Evolutionary conservation across 2,888 invertebrate species (phyloP).

Genomic region (Polylopha cassiicola): DNA sequence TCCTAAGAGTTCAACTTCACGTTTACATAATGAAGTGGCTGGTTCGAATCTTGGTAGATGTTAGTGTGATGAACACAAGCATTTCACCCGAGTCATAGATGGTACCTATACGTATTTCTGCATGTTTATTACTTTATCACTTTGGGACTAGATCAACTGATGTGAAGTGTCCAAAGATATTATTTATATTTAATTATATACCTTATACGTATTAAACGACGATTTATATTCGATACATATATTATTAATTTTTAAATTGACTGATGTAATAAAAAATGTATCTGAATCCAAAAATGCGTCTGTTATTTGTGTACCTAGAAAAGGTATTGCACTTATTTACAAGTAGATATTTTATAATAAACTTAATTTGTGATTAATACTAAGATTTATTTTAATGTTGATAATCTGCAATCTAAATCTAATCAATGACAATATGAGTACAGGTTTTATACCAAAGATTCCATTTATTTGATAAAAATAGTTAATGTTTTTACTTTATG

Average conservation of each 20-base stretch:
- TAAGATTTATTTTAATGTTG: conserved; percentile 33
- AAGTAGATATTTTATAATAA: conserved; percentile 27
- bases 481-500: conserved; percentile 3
- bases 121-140: too few relatives aligned
- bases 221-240: too few relatives aligned
- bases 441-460: conserved; percentile 37
- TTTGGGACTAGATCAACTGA: too few relatives aligned
- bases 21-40: too few relatives aligned
- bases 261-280: background rate
- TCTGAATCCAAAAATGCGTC: conserved; percentile 6
- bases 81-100: too few relatives aligned
- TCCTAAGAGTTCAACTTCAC: too few relatives aligned
- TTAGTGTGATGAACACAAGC: too few relatives aligned
- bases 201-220: too few relatives aligned
- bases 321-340: conserved; percentile 31
- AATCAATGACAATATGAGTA: conserved; percentile 48
- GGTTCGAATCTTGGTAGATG: too few relatives aligned
- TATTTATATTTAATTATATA: too few relatives aligned
- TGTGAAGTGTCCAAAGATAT: too few relatives aligned
- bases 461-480: conserved; percentile 22
- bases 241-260: background rate
- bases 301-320: conserved; percentile 31
- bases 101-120: too few relatives aligned
- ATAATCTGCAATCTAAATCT: conserved; percentile 29
- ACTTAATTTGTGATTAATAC: conserved; percentile 27